Percentiles rank a stretch among this genome's conserved stretches.
Evolutionary conservation across 2,113 vertebrate genomes (phyloP).

Genomic region (Hyaena hyaena): DNA sequence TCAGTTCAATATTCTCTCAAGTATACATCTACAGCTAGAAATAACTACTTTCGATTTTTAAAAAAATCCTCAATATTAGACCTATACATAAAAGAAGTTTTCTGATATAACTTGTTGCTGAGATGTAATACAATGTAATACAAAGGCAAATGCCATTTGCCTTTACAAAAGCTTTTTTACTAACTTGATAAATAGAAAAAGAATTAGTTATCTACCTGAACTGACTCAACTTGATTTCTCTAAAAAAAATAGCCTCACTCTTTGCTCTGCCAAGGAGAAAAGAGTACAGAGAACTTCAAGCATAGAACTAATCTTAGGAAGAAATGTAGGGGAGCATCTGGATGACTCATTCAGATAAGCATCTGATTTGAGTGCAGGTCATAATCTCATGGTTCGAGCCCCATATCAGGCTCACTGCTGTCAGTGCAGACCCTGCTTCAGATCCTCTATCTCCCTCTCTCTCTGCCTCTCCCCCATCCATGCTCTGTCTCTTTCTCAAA

Average conservation of each 20-base stretch:
- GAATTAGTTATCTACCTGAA: constrained; percentile 46
- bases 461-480: too few relatives aligned
- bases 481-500: too few relatives aligned
- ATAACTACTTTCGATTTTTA: not conserved
- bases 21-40: not conserved
- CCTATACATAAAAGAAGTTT: not conserved
- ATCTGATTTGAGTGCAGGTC: too few relatives aligned
- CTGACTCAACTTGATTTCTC: constrained; percentile 37
- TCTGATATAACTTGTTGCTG: not conserved
- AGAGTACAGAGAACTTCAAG: constrained; percentile 49
- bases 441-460: too few relatives aligned
- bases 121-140: not conserved
- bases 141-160: not conserved
- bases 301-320: not conserved
- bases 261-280: constrained; percentile 13
- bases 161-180: constrained; percentile 36
- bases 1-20: not conserved
- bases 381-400: too few relatives aligned
- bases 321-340: not conserved
- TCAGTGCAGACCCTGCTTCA: too few relatives aligned
- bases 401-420: too few relatives aligned
- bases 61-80: not conserved
- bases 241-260: constrained; percentile 27
- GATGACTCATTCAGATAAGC: too few relatives aligned
- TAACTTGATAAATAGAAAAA: constrained; percentile 53